phyloP scores from a whole-genome alignment of 1,140 invertebrate species.

The Rhopalosiphum maidis region DNA sequence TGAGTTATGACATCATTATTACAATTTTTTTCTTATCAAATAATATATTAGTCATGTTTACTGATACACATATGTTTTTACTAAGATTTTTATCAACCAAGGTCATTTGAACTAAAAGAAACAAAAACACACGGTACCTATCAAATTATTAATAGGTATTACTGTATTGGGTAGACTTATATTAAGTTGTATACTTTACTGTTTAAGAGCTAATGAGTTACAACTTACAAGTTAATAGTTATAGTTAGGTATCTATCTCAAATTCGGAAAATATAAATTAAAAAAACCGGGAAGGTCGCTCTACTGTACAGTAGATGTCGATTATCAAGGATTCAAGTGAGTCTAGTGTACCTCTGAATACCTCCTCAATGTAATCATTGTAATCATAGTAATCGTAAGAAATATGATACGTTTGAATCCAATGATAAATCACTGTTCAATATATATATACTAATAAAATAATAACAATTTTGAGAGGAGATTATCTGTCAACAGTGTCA shows the following conservation, averaged over 20 bases:
- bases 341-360: not conserved
- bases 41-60: slow-evolving; percentile 24
- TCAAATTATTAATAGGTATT: not conserved
- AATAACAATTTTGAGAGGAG: not conserved
- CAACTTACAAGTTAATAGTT: not conserved
- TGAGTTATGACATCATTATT: slow-evolving; percentile 47
- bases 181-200: too few species aligned
- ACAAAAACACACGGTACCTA: not conserved
- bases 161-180: too few species aligned
- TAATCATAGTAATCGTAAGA: too few species aligned
- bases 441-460: too few species aligned
- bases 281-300: not conserved
- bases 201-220: not conserved
- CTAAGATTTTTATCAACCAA: slow-evolving; percentile 26
- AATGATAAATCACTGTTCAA: too few species aligned
- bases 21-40: slow-evolving; percentile 11
- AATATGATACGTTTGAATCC: too few species aligned
- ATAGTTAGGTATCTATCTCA: not conserved
- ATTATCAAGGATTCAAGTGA: not conserved
- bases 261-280: not conserved
- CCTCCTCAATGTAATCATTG: not conserved
- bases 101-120: not conserved
- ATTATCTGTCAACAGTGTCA: not conserved
- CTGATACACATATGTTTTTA: slow-evolving; percentile 18
- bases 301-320: not conserved